phyloP scores from a whole-genome alignment of 2,888 invertebrate species.

The Hymenopus coronatus region DNA sequence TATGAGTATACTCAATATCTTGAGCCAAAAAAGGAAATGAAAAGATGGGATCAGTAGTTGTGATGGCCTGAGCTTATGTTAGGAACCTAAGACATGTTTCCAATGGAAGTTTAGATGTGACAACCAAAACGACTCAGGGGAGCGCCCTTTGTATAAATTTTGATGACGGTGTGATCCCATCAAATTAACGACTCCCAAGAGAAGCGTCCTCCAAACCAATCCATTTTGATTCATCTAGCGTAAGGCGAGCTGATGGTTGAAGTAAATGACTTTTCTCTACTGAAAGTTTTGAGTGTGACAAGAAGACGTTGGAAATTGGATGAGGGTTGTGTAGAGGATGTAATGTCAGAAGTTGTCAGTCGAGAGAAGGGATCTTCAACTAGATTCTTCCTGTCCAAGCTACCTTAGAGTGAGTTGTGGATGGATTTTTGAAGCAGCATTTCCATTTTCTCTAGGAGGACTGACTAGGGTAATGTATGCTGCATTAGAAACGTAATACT shows the following conservation, averaged over 20 bases:
- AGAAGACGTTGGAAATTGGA: background rate
- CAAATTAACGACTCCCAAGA: background rate
- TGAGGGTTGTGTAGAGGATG: background rate
- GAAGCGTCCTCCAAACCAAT: background rate
- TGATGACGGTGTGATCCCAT: background rate
- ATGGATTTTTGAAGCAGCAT: too few species aligned
- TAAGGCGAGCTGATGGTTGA: background rate
- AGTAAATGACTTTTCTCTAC: background rate
- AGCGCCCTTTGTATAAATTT: background rate
- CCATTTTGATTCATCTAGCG: background rate
- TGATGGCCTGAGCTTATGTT: background rate
- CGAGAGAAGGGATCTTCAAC: background rate
- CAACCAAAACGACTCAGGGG: background rate
- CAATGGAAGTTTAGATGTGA: background rate
- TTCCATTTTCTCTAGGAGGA: too few species aligned
- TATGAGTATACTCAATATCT: too few species aligned
- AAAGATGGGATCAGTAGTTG: background rate
- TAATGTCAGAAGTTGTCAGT: background rate
- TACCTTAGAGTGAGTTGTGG: background rate
- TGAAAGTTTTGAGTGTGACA: background rate
- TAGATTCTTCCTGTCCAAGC: background rate
- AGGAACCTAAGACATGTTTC: background rate
- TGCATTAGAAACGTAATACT: too few species aligned
- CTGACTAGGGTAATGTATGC: too few species aligned
- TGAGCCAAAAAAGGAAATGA: background rate